Evolutionary conservation across 2,113 vertebrate species (phyloP).

Genomic region (Pachyramphus minor): DNA sequence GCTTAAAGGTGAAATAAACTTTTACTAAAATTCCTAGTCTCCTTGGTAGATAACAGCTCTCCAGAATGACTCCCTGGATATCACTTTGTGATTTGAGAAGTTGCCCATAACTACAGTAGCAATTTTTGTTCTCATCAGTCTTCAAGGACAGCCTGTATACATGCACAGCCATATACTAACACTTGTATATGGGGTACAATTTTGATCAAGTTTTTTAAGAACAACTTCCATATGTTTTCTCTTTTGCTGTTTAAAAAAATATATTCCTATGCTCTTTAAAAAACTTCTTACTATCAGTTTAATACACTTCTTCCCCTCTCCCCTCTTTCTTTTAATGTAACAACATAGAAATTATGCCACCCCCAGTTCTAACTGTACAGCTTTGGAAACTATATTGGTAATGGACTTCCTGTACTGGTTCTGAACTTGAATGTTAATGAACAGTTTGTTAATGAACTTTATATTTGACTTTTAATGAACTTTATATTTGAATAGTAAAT

Average conservation of each 20-base stretch:
- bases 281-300: not conserved
- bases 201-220: not conserved
- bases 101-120: not conserved
- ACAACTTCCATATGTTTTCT: not conserved
- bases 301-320: not conserved
- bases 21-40: not conserved
- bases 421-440: not conserved
- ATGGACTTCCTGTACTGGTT: not conserved
- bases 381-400: not conserved
- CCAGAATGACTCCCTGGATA: not conserved
- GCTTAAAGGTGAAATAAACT: not conserved
- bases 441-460: not conserved
- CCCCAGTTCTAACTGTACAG: not conserved
- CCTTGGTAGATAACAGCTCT: not conserved
- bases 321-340: not conserved
- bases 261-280: not conserved
- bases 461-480: not conserved
- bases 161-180: not conserved
- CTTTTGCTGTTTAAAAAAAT: not conserved
- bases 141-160: not conserved
- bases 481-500: not conserved
- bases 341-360: not conserved
- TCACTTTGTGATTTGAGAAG: not conserved
- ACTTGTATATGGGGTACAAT: not conserved
- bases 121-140: not conserved